Percentiles rank a stretch among this genome's conserved stretches.
These are phyloP conservation scores for Ichneumoninae sp. DNA, from an alignment of 2,888 invertebrate species.

Conservation along the genomic window DNA sequence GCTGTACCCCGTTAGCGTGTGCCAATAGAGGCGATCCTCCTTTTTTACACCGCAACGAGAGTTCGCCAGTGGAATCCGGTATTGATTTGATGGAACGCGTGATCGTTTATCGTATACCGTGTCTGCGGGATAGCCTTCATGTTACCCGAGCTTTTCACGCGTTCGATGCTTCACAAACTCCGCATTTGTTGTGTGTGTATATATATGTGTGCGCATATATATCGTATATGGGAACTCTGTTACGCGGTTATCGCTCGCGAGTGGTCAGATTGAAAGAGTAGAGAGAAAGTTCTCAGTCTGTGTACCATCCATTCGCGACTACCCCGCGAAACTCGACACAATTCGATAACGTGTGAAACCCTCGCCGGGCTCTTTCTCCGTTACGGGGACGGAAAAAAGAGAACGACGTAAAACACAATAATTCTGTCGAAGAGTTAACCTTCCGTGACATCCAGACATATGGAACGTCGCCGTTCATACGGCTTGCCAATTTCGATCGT, in stretches of 20 bases:
- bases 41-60: slow-evolving; percentile 13
- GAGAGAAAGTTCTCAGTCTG: background rate
- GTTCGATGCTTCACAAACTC: slow-evolving; percentile 19
- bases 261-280: slow-evolving; percentile 8
- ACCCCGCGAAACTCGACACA: background rate
- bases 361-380: background rate
- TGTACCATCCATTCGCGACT: background rate
- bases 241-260: slow-evolving; percentile 17
- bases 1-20: background rate
- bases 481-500: background rate
- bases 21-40: background rate
- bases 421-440: background rate
- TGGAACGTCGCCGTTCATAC: background rate
- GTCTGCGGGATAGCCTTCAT: slow-evolving; percentile 2
- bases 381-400: background rate
- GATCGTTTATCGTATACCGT: slow-evolving; percentile 34
- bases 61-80: slow-evolving; percentile 10
- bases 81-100: slow-evolving; percentile 38
- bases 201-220: background rate
- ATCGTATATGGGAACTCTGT: background rate
- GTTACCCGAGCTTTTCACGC: slow-evolving; percentile 17
- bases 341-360: slow-evolving; percentile 12
- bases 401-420: background rate
- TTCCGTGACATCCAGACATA: background rate
- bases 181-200: background rate